phyloP scores from a whole-genome alignment of 1,140 invertebrate genomes.

The Brachionus rotundiformis region DNA sequence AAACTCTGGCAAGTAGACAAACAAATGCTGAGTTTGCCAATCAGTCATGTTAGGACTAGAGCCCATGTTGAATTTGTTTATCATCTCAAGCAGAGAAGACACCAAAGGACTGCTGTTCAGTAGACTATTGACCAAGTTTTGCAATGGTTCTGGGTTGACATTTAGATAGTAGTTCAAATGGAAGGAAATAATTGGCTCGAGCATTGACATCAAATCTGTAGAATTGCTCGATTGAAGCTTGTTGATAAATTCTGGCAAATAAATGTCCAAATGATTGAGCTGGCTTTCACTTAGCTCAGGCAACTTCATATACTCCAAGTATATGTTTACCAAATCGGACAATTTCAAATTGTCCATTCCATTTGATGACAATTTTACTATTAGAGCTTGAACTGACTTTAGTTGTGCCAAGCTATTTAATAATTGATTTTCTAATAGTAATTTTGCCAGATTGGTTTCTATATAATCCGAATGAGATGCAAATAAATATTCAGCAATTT shows the following conservation, averaged over 20 bases:
- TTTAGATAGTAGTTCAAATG: slow-evolving; percentile 30
- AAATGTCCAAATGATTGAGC: not conserved
- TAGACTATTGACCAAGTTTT: not conserved
- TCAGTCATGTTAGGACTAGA: not conserved
- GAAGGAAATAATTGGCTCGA: not conserved
- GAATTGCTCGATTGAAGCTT: not conserved
- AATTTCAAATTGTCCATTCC: not conserved
- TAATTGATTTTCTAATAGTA: not conserved
- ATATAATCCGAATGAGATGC: not conserved
- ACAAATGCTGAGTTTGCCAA: not conserved
- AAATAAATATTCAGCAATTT: not conserved
- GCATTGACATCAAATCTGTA: not conserved
- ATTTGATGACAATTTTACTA: not conserved
- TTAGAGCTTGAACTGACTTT: not conserved
- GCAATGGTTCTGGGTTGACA: not conserved
- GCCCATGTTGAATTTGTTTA: not conserved
- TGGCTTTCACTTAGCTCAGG: not conserved
- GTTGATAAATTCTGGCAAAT: not conserved
- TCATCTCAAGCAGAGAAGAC: not conserved
- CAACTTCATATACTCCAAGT: not conserved
- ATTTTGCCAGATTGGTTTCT: not conserved
- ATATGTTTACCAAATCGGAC: not conserved
- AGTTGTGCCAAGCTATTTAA: not conserved
- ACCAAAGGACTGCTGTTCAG: not conserved
- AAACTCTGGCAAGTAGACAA: slow-evolving; percentile 20